Evolutionary conservation across 2,113 vertebrate genomes (phyloP), one percentile per base, ranked within the genome.

Genomic region (Aspidoscelis tigris): DNA sequence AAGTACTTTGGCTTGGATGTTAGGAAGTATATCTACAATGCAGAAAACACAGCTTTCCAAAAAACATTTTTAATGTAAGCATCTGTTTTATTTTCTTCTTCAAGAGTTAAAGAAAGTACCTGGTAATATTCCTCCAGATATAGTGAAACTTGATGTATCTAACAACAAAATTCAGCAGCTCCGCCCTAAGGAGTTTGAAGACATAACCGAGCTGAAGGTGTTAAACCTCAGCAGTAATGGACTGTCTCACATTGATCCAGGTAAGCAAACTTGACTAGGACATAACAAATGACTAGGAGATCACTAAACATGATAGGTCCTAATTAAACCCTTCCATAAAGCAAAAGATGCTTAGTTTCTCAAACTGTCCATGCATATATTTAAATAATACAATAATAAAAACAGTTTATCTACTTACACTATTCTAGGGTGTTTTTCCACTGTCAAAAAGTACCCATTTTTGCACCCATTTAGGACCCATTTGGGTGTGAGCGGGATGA

Each of bases 141-240:
- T 97, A 70, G 95, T 97, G 84, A 98, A 97, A 95, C 96, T 99
- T 88, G 98, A 99, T 93, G 91, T 99, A 87, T 99, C 98, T 80
- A 90, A 86, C 78, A 99, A 99, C 93, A 97, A 93, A 95, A 98
- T 99, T 87, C 97, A 92, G 88, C 96, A 97, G 80, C 96, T 99
- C 88, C 96, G 93, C 92, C 94, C 97, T 87, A 98, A 97, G 91
- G 96, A 97, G 69, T 99, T 99, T 93, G 95, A 97, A 94, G 96
- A 96, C 82, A 95, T 96, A 91, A 97, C 97, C 91, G 97, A 99
- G 83, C 91, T 99, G 90, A 98, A 98, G 93, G 93, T 96, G 89
- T 87, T 99, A 95, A 99, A 99, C 93, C 96, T 99, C 76, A 99
- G 97, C 90, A 96, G 96, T 93, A 99, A 99, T 76, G 96, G 93